A percentile compares a stretch with the other conserved stretches of the same genome.
Evolutionary conservation across 1,140 invertebrate species (phyloP).

Genomic region (Drosophila watanabei): DNA sequence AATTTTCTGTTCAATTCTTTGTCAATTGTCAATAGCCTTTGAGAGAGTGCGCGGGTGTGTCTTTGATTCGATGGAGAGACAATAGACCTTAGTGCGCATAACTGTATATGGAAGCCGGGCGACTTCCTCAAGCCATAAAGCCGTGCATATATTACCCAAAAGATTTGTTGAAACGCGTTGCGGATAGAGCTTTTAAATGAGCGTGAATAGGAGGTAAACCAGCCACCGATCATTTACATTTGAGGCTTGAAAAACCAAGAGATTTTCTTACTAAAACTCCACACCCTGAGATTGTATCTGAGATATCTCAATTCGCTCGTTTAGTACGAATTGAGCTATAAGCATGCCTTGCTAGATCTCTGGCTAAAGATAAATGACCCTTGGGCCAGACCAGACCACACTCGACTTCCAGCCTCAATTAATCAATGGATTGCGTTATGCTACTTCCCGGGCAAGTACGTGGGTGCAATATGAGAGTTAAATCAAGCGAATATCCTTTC

Average conservation of each 20-base stretch:
- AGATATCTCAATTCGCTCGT: constrained; percentile 6
- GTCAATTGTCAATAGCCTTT: constrained; percentile 30
- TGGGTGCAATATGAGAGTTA: constrained; percentile 46
- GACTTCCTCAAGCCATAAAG: constrained; percentile 27
- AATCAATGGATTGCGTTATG: constrained; percentile 7
- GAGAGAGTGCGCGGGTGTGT: constrained; percentile 23
- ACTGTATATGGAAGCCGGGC: constrained; percentile 42
- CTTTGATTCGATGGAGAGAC: constrained; percentile 12
- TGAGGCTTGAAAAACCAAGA: neutral
- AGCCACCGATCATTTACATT: neutral
- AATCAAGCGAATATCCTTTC: constrained; percentile 56
- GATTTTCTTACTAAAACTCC: neutral
- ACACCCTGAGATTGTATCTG: constrained; percentile 1
- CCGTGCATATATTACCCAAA: constrained; percentile 17
- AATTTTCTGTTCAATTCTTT: constrained; percentile 39
- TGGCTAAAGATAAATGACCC: constrained; percentile 32
- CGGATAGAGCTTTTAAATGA: neutral
- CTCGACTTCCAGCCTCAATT: constrained; percentile 8
- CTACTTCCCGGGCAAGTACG: constrained; percentile 38
- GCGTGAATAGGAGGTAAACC: neutral
- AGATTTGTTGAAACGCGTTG: constrained; percentile 4
- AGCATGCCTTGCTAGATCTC: constrained; percentile 30
- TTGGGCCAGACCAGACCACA: constrained; percentile 9
- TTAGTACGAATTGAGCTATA: constrained; percentile 26
- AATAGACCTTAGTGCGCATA: constrained; percentile 21